Evolutionary conservation across 1,140 invertebrate genomes (phyloP).

Genomic region (Sinonovacula constricta): DNA sequence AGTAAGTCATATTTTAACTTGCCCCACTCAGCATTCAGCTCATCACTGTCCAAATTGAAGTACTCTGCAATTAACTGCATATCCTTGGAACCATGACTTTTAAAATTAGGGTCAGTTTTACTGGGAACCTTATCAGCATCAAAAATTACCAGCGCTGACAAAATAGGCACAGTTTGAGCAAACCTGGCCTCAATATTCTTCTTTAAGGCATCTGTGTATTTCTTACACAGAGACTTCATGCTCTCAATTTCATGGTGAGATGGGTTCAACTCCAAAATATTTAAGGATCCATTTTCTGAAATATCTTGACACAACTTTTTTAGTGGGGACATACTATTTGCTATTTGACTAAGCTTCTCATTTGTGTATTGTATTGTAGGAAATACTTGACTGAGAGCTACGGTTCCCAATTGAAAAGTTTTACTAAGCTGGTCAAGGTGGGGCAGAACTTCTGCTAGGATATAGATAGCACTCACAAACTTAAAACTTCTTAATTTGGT

Average conservation of each 20-base stretch:
- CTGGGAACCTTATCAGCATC: background rate
- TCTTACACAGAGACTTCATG: background rate
- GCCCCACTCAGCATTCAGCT: slow-evolving; percentile 1
- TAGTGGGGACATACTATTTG: slow-evolving; percentile 3
- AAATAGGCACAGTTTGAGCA: background rate
- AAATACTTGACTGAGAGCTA: background rate
- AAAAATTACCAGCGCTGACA: background rate
- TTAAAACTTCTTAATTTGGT: slow-evolving; percentile 2
- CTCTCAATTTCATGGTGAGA: background rate
- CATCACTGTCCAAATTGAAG: slow-evolving; percentile 7
- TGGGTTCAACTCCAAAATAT: background rate
- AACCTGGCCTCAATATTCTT: slow-evolving; percentile 7
- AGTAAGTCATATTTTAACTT: slow-evolving; percentile 14
- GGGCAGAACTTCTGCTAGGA: background rate
- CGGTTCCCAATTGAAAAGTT: slow-evolving; percentile 14
- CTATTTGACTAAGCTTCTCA: slow-evolving; percentile 4
- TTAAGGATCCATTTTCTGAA: background rate
- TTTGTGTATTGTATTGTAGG: background rate
- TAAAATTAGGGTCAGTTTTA: slow-evolving; percentile 2
- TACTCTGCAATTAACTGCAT: background rate
- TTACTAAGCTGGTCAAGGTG: background rate
- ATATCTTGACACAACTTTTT: background rate
- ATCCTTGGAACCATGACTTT: background rate
- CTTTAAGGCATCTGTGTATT: slow-evolving; percentile 4
- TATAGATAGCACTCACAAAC: slow-evolving; percentile 10